Percentiles rank a stretch among this genome's conserved stretches.
These are phyloP conservation scores for Spisula subtruncata DNA, from an alignment of 2,888 invertebrate genomes.

Conservation along the genomic window DNA sequence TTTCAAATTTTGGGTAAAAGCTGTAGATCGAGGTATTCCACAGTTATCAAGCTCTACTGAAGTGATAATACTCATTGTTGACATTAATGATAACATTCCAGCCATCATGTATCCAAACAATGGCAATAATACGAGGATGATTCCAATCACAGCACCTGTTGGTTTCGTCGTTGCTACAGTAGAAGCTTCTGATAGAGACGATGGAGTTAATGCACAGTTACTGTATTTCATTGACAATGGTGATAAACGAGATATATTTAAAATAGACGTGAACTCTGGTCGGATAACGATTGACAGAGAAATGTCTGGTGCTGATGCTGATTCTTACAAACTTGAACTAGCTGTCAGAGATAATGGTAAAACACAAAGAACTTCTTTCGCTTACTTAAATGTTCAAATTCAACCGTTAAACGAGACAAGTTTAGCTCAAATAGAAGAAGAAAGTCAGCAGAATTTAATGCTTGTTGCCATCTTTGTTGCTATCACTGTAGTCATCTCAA, in stretches of 20 bases:
- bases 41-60: slow-evolving; percentile 94
- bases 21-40: slow-evolving; percentile 91
- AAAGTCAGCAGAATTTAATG: slow-evolving; percentile 76
- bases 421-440: slow-evolving; percentile 59
- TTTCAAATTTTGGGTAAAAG: slow-evolving; percentile 95
- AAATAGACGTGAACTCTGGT: slow-evolving; percentile 87
- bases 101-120: slow-evolving; percentile 82
- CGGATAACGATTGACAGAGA: slow-evolving; percentile 84
- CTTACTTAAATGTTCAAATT: slow-evolving; percentile 73
- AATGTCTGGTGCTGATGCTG: slow-evolving; percentile 76
- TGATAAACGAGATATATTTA: slow-evolving; percentile 88
- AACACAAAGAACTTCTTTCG: slow-evolving; percentile 74
- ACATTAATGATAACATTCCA: slow-evolving; percentile 98
- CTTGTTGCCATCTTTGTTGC: slow-evolving; percentile 80
- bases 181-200: slow-evolving; percentile 96
- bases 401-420: slow-evolving; percentile 77
- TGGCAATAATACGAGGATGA: slow-evolving; percentile 79
- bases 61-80: slow-evolving; percentile 97
- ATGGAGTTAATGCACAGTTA: slow-evolving; percentile 96
- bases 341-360: slow-evolving; percentile 81
- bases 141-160: slow-evolving; percentile 77
- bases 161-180: slow-evolving; percentile 89
- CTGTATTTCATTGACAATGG: slow-evolving; percentile 96
- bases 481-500: slow-evolving; percentile 79
- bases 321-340: slow-evolving; percentile 78